Conservation (phyloP, 2,113 vertebrate genomes). For the Cygnus atratus region DNA sequence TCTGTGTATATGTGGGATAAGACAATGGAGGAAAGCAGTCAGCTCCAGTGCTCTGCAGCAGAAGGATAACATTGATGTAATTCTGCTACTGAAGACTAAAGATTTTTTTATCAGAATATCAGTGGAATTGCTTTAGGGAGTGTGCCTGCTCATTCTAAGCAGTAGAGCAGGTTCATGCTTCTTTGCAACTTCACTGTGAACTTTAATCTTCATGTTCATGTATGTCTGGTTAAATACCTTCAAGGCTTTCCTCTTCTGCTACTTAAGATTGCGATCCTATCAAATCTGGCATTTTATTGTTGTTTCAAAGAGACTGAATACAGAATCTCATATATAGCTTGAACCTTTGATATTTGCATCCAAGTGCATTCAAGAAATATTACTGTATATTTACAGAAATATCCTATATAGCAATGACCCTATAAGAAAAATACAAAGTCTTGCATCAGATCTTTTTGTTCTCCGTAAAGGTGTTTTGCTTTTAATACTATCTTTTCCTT, state of each 20-base stretch:
- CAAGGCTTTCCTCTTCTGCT: background rate
- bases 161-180: background rate
- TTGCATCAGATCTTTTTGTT: background rate
- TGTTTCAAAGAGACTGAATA: conserved; percentile 28
- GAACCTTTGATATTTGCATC: conserved; percentile 59
- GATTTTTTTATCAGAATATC: background rate
- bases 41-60: rapidly evolving
- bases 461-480: background rate
- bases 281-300: conserved; percentile 53
- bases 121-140: background rate
- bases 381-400: background rate
- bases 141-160: background rate
- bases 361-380: background rate
- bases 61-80: background rate
- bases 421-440: background rate
- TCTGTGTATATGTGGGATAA: background rate
- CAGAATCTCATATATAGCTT: background rate
- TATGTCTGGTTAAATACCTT: conserved; percentile 26
- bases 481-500: background rate
- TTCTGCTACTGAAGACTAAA: background rate
- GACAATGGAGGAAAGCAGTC: rapidly evolving
- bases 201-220: background rate
- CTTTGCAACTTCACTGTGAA: background rate
- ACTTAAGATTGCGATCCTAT: background rate
- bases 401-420: background rate